phyloP scores from a whole-genome alignment of 1,140 invertebrate species.

The Heliconius himera region DNA sequence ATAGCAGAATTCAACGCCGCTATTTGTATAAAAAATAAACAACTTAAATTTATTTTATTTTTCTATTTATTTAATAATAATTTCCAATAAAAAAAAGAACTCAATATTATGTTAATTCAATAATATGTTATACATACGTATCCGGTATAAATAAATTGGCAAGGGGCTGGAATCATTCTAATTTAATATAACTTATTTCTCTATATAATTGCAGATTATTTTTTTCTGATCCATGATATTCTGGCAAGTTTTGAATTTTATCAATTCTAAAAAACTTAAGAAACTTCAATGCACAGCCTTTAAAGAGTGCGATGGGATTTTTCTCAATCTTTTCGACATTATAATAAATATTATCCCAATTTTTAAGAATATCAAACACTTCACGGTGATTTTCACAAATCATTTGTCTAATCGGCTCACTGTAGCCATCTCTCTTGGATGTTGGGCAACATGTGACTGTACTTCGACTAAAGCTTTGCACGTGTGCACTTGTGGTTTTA shows the following conservation, averaged over 20 bases:
- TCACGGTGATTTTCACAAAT: constrained; percentile 30
- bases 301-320: not conserved
- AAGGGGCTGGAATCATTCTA: not conserved
- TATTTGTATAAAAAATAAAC: too few relatives aligned
- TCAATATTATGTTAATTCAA: not conserved
- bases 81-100: too few relatives aligned
- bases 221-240: constrained; percentile 18
- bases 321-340: not conserved
- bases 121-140: not conserved
- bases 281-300: not conserved
- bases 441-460: not conserved
- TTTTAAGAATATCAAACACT: constrained; percentile 30
- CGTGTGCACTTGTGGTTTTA: constrained; percentile 36
- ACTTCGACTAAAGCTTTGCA: constrained; percentile 13
- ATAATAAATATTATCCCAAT: constrained; percentile 28
- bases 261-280: constrained; percentile 23
- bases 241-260: constrained; percentile 32
- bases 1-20: too few relatives aligned
- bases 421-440: constrained; percentile 22
- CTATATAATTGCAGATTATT: constrained; percentile 31
- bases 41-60: too few relatives aligned
- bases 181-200: constrained; percentile 21
- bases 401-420: constrained; percentile 27
- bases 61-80: too few relatives aligned
- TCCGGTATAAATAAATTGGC: not conserved